Conservation (phyloP, 1,140 invertebrate species). For the Neodiprion fabricii region DNA sequence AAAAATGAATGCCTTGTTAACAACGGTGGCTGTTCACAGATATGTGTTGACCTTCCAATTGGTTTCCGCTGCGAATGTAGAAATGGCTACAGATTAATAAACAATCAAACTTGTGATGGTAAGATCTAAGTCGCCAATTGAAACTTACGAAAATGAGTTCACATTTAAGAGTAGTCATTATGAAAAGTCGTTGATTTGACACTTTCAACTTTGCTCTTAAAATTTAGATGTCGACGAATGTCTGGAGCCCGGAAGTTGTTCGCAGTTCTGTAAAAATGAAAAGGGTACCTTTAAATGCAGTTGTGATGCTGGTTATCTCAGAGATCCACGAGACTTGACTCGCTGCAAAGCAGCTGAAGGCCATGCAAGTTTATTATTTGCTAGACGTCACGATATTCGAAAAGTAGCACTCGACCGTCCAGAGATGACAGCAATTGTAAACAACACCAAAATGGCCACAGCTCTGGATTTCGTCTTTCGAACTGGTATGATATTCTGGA, state of each 20-base stretch:
- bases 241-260: constrained; percentile 84
- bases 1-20: constrained; percentile 79
- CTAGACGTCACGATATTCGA: constrained; percentile 84
- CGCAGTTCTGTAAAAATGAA: constrained; percentile 90
- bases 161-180: constrained; percentile 8
- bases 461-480: constrained; percentile 90
- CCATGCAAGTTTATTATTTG: constrained; percentile 84
- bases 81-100: constrained; percentile 74
- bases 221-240: constrained; percentile 93
- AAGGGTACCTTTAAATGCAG: constrained; percentile 93
- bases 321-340: constrained; percentile 82
- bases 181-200: not conserved
- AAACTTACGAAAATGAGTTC: constrained; percentile 2
- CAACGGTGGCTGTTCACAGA: constrained; percentile 88
- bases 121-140: constrained; percentile 36
- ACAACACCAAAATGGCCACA: constrained; percentile 85
- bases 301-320: constrained; percentile 85
- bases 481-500: constrained; percentile 94
- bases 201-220: not conserved
- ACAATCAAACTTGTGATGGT: constrained; percentile 82
- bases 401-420: constrained; percentile 89
- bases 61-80: constrained; percentile 82
- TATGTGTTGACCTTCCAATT: constrained; percentile 78
- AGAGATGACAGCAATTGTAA: constrained; percentile 89
- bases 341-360: constrained; percentile 88